These are phyloP conservation scores for Ladona fulva DNA, from an alignment of 1,140 invertebrate genomes.

Conservation along the genomic window DNA sequence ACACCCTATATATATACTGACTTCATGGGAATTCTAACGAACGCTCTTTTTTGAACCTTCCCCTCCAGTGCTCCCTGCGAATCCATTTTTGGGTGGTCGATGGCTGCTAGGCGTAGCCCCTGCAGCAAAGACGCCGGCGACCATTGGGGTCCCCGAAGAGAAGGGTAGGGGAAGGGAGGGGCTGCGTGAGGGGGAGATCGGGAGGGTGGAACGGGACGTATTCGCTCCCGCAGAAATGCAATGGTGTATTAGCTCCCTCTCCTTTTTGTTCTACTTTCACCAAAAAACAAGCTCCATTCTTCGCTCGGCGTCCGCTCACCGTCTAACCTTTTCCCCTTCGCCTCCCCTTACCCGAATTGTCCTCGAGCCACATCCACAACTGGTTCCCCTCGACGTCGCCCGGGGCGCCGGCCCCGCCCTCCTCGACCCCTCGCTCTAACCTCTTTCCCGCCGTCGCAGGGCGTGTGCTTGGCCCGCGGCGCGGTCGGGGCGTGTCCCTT, in stretches of 20 bases:
- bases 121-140: background rate
- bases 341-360: background rate
- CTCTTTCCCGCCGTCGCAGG: too few relatives aligned
- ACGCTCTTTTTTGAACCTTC: background rate
- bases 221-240: background rate
- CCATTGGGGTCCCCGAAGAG: too few relatives aligned
- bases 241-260: background rate
- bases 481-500: too few relatives aligned
- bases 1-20: background rate
- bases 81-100: background rate
- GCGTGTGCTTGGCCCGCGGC: too few relatives aligned
- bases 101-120: background rate
- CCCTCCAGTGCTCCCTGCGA: background rate
- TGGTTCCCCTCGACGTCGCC: background rate
- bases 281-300: background rate
- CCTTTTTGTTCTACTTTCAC: conserved; percentile 9
- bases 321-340: background rate
- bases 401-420: background rate
- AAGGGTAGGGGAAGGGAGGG: background rate
- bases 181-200: background rate
- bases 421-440: background rate
- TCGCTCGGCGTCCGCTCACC: background rate
- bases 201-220: background rate
- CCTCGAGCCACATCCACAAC: background rate
- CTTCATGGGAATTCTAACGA: background rate